Conservation (phyloP, 2,113 vertebrate genomes). For the Thalassarche chlororhynchos region DNA sequence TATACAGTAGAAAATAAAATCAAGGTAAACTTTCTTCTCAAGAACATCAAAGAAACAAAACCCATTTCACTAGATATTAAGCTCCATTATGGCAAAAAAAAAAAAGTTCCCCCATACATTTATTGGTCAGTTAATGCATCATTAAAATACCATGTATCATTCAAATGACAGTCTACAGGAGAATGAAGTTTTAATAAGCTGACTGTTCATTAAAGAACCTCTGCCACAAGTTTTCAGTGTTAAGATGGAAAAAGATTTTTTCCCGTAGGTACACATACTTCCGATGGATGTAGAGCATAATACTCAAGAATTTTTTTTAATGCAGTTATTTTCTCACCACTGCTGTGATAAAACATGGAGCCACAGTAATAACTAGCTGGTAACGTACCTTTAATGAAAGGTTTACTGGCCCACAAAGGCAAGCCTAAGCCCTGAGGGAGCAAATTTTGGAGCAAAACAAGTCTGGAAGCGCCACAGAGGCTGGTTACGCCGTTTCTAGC, state of each 20-base stretch:
- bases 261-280: not conserved
- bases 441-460: not conserved
- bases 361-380: not conserved
- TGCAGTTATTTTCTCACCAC: not conserved
- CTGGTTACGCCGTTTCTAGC: not conserved
- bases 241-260: not conserved
- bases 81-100: not conserved
- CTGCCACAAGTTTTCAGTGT: not conserved
- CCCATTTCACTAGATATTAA: not conserved
- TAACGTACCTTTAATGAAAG: not conserved
- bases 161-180: not conserved
- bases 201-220: not conserved
- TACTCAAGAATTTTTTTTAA: not conserved
- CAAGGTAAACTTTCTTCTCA: not conserved
- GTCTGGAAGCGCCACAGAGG: not conserved
- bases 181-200: not conserved
- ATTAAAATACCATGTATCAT: not conserved
- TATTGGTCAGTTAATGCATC: not conserved
- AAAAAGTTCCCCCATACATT: not conserved
- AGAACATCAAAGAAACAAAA: not conserved
- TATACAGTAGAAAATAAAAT: not conserved
- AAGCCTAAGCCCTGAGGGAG: not conserved
- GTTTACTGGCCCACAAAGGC: not conserved
- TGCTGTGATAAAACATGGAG: not conserved
- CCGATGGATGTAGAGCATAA: not conserved